These are phyloP conservation scores for Bos taurus DNA, from an alignment of 2,113 vertebrate genomes.

Conservation along the genomic window DNA sequence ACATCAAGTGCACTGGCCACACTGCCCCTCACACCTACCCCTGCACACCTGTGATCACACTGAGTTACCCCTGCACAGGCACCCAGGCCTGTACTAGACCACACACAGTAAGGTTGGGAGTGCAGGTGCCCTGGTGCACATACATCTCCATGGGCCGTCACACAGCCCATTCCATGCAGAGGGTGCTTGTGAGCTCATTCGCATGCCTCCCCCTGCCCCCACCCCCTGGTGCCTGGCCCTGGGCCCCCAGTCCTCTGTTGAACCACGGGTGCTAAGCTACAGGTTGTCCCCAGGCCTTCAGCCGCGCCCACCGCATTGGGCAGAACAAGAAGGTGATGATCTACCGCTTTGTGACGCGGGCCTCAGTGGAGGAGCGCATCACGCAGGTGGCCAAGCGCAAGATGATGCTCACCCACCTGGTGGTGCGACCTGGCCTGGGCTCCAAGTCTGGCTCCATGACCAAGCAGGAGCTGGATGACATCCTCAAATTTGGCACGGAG, in stretches of 20 bases:
- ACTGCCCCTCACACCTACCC: fast-evolving
- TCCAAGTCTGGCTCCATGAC: constrained; percentile 99
- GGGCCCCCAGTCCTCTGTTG: fast-evolving
- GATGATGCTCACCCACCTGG: constrained; percentile 99
- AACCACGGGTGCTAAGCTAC: background rate
- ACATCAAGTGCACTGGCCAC: no score
- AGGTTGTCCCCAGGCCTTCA: constrained; percentile 88
- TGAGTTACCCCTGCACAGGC: background rate
- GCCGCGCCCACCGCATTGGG: constrained; percentile 96
- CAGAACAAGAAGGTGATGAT: constrained; percentile 99
- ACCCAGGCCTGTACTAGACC: fast-evolving
- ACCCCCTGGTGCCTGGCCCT: fast-evolving
- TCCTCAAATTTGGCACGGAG: constrained; percentile 98
- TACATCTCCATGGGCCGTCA: fast-evolving
- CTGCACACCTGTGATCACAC: no score
- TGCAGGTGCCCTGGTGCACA: fast-evolving
- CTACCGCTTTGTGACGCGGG: constrained; percentile 97
- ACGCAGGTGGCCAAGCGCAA: constrained; percentile 99
- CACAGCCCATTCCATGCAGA: fast-evolving
- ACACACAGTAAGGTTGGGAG: no score
- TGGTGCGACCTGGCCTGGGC: constrained; percentile 95
- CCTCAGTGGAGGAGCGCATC: constrained; percentile 96
- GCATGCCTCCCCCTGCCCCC: fast-evolving
- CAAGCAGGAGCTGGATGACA: constrained; percentile 98
- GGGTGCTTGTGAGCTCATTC: fast-evolving